Evolutionary conservation across 1,140 invertebrate genomes (phyloP), one percentile per base, ranked within the genome.

Genomic region (Tetramorium simillimum): DNA sequence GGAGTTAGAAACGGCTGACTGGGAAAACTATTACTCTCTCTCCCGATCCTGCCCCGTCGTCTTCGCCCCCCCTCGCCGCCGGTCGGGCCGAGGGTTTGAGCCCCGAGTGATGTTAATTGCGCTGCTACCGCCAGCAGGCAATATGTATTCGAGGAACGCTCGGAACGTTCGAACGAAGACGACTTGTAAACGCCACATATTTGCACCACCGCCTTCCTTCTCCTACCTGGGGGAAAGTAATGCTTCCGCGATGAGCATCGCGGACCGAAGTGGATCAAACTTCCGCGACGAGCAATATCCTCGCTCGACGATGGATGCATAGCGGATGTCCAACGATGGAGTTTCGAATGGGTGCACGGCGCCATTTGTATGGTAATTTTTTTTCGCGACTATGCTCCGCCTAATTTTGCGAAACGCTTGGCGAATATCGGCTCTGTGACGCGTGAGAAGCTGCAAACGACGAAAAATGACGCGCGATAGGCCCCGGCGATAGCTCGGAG

Each of bases 81-180:
- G 51, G 69, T 81, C 58, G 70, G 75, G 21, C n/a, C 49, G 88
- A 86, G 89, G 88, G 90, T 89, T 91, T 88, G 85, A 91, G 81
- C 76, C 77, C 63, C 75, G 91, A 92, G 91, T 89, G 89, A 90
- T 91, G 91, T 90, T 92, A 92, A 92, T 92, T 92, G 92, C 90
- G 85, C 89, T 67, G 90, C 90, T 91, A 91, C 90, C 70, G 90
- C 89, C 89, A 91, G 89, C 76, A 91, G 90, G 90, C 90, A 91
- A 91, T 91, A 91, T 90, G 90, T 91, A 91, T 91, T 89, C 90
- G 81, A 89, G 90, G 80, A 88, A 78, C 88, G 89, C 90, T 84
- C 77, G 82, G 85, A 80, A 80, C 86, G 60, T 87, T 81, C 86
- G 70, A 86, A 75, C 77, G 84, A 86, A 84, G 87, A 53, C 72